Base-by-base conservation (phyloP, 2,888 invertebrate species). In the Athrips mouffetella region DNA sequence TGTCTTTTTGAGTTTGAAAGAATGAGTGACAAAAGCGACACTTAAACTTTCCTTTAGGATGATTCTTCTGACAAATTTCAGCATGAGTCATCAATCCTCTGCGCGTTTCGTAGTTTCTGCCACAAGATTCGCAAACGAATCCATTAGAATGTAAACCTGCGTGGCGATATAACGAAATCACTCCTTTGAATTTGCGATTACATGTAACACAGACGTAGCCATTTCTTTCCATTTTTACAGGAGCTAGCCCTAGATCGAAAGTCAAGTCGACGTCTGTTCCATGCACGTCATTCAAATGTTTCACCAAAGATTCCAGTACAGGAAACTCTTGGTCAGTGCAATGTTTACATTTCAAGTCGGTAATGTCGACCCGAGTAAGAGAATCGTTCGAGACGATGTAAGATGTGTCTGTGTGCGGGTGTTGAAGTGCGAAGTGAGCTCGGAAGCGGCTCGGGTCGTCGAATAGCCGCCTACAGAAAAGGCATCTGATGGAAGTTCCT, bases 71-170 rank as follows among this genome's bases (percentile, higher is more conserved):
- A 23, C 40, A 40, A 6, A 20, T 11, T 3, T 7, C 1, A 6
- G 8, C 3, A 23, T 40, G 40, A 2, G 2, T 10, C 1, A 7
- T 6, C 8, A 40, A n/a, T 0, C 40, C 40, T 11, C 1, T 1
- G 11, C 13, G 3, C 7, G 13, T 40, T 23, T 40, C 40, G 15
- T 20, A 40, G n/a, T 23, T 18, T 29, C 50, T 54, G 0, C 57
- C 62, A 37, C 62, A 62, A 13, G 45, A 37, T 8, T 60, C 54
- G 31, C 62, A 62, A n/a, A 60, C 57, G 16, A 50, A 41, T 8
- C 46, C 51, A 8, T 41, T 20, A 25, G 50, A 58, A 46, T 62
- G 62, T 4, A 46, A 50, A 2, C 52, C 53, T 0, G 56, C 49
- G 35, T 62, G 62, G n/a, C 45, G 42, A 4, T 46, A 50, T n/a